Evolutionary conservation across 2,888 invertebrate species (phyloP).

Genomic region (Colletes collaris): DNA sequence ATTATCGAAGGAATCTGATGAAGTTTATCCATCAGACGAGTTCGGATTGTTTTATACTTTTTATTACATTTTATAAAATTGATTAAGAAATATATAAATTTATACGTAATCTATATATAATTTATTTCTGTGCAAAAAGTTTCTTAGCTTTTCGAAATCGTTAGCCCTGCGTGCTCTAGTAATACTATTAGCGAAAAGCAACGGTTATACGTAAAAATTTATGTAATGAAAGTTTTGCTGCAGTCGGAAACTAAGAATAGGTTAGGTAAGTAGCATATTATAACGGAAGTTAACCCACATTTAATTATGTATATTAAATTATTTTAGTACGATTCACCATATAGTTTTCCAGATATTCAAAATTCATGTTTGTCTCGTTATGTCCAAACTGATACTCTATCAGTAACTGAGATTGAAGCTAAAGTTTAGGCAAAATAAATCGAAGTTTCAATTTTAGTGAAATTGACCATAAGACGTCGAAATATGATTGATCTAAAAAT

Average conservation of each 20-base stretch:
- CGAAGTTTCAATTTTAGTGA: too few species aligned
- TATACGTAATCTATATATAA: not conserved
- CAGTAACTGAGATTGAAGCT: too few species aligned
- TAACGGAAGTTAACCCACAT: not conserved
- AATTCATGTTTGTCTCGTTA: not conserved
- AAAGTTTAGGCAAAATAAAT: too few species aligned
- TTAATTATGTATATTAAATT: not conserved
- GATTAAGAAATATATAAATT: conserved; percentile 34
- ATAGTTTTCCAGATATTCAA: not conserved
- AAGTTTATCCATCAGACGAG: conserved; percentile 6
- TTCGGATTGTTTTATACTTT: conserved; percentile 16
- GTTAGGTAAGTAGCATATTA: not conserved
- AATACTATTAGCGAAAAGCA: not conserved
- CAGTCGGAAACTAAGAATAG: not conserved
- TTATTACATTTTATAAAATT: conserved; percentile 29
- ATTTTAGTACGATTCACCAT: not conserved
- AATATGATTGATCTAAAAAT: too few species aligned
- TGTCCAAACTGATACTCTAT: not conserved
- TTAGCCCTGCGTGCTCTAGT: not conserved
- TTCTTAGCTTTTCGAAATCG: not conserved
- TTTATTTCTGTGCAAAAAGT: conserved; percentile 2
- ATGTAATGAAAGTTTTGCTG: not conserved
- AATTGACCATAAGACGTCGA: too few species aligned
- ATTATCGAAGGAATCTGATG: conserved; percentile 4
- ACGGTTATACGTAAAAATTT: too few species aligned